These are phyloP conservation scores for Nyctereutes procyonoides DNA, from an alignment of 2,113 vertebrate genomes.

Conservation along the genomic window DNA sequence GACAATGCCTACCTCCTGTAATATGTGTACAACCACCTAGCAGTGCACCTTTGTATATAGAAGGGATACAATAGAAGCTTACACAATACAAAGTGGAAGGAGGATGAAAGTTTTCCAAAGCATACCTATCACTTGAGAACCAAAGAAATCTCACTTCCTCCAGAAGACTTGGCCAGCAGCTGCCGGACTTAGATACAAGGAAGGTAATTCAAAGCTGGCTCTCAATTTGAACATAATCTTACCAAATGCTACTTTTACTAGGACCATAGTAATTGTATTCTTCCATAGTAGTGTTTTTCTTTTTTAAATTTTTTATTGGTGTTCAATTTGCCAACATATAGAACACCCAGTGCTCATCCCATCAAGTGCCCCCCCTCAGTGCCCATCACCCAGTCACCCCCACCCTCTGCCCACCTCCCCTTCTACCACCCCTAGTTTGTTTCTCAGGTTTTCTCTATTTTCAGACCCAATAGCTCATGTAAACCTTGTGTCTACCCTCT, in stretches of 20 bases:
- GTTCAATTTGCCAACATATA: too few relatives aligned
- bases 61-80: not conserved
- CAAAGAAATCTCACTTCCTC: not conserved
- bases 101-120: not conserved
- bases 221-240: not conserved
- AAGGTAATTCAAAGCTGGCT: not conserved
- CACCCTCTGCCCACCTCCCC: too few relatives aligned
- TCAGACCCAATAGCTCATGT: not conserved
- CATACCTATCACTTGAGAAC: not conserved
- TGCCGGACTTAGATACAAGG: not conserved
- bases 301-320: too few relatives aligned
- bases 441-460: constrained; percentile 43
- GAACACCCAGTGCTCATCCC: too few relatives aligned
- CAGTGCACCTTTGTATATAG: not conserved
- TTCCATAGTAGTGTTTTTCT: not conserved
- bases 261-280: not conserved
- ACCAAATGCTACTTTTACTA: not conserved
- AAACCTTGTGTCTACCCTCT: constrained; percentile 73
- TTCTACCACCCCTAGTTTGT: not conserved
- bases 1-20: not conserved
- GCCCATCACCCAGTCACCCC: too few relatives aligned
- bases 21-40: not conserved
- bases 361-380: too few relatives aligned
- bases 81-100: not conserved
- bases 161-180: not conserved